phyloP scores from a whole-genome alignment of 2,113 vertebrate species.

The Vidua macroura region DNA sequence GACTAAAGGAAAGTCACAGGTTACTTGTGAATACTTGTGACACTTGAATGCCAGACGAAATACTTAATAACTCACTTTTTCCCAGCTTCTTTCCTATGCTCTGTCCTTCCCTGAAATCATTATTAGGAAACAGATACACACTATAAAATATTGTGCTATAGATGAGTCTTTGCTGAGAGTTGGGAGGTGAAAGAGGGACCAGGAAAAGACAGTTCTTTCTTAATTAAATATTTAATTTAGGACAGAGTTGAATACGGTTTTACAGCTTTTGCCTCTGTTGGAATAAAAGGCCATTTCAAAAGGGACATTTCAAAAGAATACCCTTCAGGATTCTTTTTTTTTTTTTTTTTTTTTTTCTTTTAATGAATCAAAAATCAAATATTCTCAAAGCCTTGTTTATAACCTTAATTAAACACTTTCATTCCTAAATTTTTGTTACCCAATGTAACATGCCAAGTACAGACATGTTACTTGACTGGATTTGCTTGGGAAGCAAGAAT shows the following conservation, averaged over 20 bases:
- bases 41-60: neutral
- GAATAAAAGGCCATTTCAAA: neutral
- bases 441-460: neutral
- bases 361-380: neutral
- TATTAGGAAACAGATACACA: neutral
- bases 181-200: neutral
- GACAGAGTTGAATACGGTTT: neutral
- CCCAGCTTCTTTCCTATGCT: neutral
- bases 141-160: neutral
- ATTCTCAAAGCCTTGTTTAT: neutral
- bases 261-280: neutral
- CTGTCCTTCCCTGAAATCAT: neutral
- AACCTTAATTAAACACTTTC: neutral
- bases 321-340: accelerated
- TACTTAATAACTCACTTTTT: neutral
- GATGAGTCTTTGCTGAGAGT: neutral
- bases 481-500: neutral
- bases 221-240: neutral
- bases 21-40: neutral
- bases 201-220: neutral
- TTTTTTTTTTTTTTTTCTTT: neutral
- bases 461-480: neutral
- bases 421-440: neutral
- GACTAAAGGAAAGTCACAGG: neutral
- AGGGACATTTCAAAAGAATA: neutral